Evolutionary conservation across 2,113 vertebrate species (phyloP).

Genomic region (Lethenteron reissneri): DNA sequence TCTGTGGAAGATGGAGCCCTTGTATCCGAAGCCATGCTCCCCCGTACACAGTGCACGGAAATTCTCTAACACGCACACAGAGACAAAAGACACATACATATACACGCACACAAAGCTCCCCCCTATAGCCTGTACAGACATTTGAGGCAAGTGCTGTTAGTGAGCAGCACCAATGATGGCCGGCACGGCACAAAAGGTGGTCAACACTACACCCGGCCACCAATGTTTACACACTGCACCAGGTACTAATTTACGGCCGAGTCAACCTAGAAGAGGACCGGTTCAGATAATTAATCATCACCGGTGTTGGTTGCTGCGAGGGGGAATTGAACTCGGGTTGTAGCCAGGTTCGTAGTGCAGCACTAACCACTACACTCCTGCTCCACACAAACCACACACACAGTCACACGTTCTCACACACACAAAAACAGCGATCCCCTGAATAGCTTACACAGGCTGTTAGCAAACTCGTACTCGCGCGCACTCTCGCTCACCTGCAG

Average conservation of each 20-base stretch:
- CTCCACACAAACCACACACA: too few species aligned
- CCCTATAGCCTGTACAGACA: constrained; percentile 24
- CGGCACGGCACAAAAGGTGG: neutral
- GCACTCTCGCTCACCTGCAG: too few species aligned
- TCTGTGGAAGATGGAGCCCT: constrained; percentile 83
- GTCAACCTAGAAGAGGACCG: constrained; percentile 60
- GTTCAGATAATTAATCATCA: constrained; percentile 65
- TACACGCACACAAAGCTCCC: constrained; percentile 37
- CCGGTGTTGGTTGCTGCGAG: constrained; percentile 69
- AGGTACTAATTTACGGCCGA: constrained; percentile 51
- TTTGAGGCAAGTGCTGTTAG: constrained; percentile 60
- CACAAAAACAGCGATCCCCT: too few species aligned
- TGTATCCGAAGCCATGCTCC: constrained; percentile 81
- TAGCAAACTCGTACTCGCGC: too few species aligned
- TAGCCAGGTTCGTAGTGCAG: constrained; percentile 88
- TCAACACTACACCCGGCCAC: constrained; percentile 16
- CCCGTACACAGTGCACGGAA: constrained; percentile 88
- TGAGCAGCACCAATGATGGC: constrained; percentile 35
- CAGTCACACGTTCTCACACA: too few species aligned
- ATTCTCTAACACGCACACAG: constrained; percentile 73
- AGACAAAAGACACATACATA: constrained; percentile 59
- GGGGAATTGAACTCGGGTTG: constrained; percentile 90
- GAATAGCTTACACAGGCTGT: too few species aligned
- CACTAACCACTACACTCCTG: constrained; percentile 22
- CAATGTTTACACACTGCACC: constrained; percentile 54